Conservation (phyloP, 2,113 vertebrate genomes). For the Cnemophilus loriae region DNA sequence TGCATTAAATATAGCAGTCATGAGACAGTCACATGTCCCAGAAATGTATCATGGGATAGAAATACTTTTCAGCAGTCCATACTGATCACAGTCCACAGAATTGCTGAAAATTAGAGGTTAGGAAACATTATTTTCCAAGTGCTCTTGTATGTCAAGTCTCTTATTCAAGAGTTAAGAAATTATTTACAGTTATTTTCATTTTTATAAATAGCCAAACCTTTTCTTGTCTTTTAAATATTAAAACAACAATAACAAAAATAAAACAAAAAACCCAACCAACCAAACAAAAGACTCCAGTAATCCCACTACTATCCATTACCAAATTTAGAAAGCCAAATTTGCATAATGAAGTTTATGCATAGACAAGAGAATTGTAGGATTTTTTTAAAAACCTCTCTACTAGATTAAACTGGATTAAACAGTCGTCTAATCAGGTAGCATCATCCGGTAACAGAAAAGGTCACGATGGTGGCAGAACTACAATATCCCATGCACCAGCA, state of each 20-base stretch:
- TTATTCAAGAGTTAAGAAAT: neutral
- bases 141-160: neutral
- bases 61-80: neutral
- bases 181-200: neutral
- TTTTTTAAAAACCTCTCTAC: neutral
- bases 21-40: neutral
- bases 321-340: neutral
- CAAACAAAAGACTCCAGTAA: neutral
- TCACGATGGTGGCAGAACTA: neutral
- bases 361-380: neutral
- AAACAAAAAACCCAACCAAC: neutral
- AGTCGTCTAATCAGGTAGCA: neutral
- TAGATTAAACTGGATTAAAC: neutral
- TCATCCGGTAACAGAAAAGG: neutral
- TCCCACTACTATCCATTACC: neutral
- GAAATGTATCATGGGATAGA: neutral
- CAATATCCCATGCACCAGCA: neutral
- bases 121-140: neutral
- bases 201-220: neutral
- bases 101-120: neutral
- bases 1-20: neutral
- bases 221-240: neutral
- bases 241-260: neutral
- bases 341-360: neutral
- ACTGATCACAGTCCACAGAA: neutral